Evolutionary conservation across 2,797 vertebrate species (phyloP).

Genomic region (Notoglanidium macrostoma): DNA sequence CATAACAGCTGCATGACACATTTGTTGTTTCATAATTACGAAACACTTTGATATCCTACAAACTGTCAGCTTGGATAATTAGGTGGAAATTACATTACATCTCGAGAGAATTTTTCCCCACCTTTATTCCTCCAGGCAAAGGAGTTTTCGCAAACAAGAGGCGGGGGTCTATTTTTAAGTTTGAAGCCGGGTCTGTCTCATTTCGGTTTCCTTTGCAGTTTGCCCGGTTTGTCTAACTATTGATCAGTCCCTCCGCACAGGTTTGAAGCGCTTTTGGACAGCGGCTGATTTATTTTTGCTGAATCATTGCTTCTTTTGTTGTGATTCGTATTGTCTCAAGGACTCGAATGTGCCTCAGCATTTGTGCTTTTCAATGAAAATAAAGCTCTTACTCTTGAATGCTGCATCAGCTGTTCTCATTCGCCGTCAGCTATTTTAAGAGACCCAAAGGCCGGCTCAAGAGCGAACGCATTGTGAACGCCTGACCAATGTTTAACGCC

Average conservation of each 20-base stretch:
- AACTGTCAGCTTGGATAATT: slow-evolving; percentile 53
- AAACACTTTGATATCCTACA: slow-evolving; percentile 42
- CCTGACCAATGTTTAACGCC: neutral
- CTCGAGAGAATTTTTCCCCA: slow-evolving; percentile 42
- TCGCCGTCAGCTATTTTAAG: slow-evolving; percentile 40
- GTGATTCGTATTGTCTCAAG: slow-evolving; percentile 65
- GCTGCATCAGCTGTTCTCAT: slow-evolving; percentile 54
- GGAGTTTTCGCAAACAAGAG: slow-evolving; percentile 26
- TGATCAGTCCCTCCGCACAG: slow-evolving; percentile 71
- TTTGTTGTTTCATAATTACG: slow-evolving; percentile 46
- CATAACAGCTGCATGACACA: slow-evolving; percentile 39
- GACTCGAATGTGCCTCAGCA: slow-evolving; percentile 51
- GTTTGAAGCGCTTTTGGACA: slow-evolving; percentile 61
- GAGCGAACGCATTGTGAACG: slow-evolving; percentile 22
- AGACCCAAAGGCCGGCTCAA: slow-evolving; percentile 24
- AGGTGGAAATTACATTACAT: slow-evolving; percentile 51
- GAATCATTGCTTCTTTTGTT: slow-evolving; percentile 70
- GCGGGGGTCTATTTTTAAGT: slow-evolving; percentile 52
- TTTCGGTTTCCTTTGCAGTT: slow-evolving; percentile 55
- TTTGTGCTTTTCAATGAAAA: slow-evolving; percentile 61
- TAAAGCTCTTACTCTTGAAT: slow-evolving; percentile 48
- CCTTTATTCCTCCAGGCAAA: slow-evolving; percentile 22
- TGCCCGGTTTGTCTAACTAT: slow-evolving; percentile 71
- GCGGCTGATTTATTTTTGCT: slow-evolving; percentile 71
- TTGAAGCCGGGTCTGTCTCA: slow-evolving; percentile 53